A percentile compares a stretch with the other conserved stretches of the same genome.
phyloP scores from a whole-genome alignment of 2,113 vertebrate species.

The Indri indri region DNA sequence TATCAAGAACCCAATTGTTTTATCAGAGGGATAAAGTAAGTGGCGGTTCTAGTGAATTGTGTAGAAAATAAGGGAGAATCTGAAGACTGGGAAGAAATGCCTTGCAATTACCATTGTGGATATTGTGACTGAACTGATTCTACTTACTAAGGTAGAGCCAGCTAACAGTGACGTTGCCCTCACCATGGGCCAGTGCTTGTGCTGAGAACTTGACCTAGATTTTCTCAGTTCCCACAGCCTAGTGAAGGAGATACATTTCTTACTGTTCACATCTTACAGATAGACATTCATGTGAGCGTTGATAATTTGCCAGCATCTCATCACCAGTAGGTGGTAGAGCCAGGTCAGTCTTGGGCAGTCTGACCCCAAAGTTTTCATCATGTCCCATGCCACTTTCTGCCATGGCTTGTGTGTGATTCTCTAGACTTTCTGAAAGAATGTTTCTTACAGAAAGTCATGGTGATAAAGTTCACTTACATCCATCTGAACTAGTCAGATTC shows the following conservation, averaged over 20 bases:
- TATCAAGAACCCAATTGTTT: neutral
- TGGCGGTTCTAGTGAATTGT: neutral
- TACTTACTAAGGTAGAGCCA: rapidly evolving
- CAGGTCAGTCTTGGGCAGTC: neutral
- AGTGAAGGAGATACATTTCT: neutral
- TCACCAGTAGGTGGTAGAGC: neutral
- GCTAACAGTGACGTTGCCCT: no score
- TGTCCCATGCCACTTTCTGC: rapidly evolving
- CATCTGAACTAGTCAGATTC: neutral
- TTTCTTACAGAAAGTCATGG: neutral
- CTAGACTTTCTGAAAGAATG: neutral
- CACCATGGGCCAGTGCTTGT: rapidly evolving
- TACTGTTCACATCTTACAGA: neutral
- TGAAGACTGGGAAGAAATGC: neutral
- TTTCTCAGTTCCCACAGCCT: neutral
- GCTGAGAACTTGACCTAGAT: neutral
- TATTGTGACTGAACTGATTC: neutral
- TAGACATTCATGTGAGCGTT: neutral
- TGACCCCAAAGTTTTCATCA: rapidly evolving
- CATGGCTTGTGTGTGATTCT: neutral
- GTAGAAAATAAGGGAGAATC: neutral
- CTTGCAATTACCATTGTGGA: rapidly evolving
- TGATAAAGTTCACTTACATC: rapidly evolving
- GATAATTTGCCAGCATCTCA: neutral
- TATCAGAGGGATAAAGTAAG: neutral